phyloP scores from a whole-genome alignment of 2,797 vertebrate species.

The Gymnocypris eckloni region DNA sequence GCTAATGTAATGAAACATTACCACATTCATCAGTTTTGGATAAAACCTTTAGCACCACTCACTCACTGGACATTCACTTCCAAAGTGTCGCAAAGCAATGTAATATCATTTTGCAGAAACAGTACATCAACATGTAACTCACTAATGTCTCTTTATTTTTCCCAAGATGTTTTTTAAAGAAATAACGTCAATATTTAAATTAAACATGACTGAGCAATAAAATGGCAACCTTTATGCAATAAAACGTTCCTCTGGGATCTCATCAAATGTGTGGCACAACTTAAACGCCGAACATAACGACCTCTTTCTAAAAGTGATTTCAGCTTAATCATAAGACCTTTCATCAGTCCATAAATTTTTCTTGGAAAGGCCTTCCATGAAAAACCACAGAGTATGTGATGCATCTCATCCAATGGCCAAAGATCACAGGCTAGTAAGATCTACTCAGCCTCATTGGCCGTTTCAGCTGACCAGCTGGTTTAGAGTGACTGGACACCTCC shows the following conservation, averaged over 20 bases:
- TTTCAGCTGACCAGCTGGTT: background rate
- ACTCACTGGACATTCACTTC: background rate
- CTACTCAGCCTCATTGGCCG: background rate
- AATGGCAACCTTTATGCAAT: background rate
- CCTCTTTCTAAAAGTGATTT: slow-evolving; percentile 26
- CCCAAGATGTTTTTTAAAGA: background rate
- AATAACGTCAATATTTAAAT: background rate
- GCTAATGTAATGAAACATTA: background rate
- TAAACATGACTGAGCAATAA: background rate
- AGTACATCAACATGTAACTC: background rate
- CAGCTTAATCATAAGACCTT: slow-evolving; percentile 25
- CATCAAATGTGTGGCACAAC: slow-evolving; percentile 27
- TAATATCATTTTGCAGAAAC: too few relatives aligned
- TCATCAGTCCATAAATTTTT: slow-evolving; percentile 32
- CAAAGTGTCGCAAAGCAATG: background rate
- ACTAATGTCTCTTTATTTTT: background rate
- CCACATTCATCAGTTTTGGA: background rate
- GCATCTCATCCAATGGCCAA: slow-evolving; percentile 26
- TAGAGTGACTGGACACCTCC: background rate
- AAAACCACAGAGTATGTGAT: slow-evolving; percentile 34
- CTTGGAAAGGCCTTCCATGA: slow-evolving; percentile 2
- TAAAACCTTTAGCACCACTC: background rate
- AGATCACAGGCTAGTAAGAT: slow-evolving; percentile 16
- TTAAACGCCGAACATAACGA: background rate
- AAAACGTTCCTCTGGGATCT: slow-evolving; percentile 18